Percentiles rank a stretch among this genome's conserved stretches.
These are phyloP conservation scores for Emydura subglobosa DNA, from an alignment of 2,113 vertebrate genomes.

Conservation along the genomic window DNA sequence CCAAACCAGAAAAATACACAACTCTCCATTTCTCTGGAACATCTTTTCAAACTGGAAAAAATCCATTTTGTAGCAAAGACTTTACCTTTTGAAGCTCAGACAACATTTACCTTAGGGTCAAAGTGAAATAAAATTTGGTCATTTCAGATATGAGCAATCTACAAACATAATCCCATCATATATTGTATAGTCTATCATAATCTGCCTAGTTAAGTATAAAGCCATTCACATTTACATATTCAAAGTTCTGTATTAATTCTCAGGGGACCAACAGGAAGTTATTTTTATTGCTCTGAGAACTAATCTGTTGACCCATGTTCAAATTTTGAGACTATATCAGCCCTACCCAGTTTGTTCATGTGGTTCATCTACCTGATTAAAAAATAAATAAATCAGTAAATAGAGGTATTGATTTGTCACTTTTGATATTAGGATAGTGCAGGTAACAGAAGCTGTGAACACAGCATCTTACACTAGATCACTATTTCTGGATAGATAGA, in stretches of 20 bases:
- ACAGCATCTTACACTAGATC: no score
- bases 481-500: no score
- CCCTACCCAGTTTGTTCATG: neutral
- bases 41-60: neutral
- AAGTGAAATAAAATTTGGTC: neutral
- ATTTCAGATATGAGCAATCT: neutral
- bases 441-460: no score
- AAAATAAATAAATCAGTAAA: no score
- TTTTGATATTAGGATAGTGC: no score
- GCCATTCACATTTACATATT: neutral
- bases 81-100: neutral
- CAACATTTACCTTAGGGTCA: neutral
- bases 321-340: neutral
- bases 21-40: fast-evolving
- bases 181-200: neutral
- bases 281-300: neutral
- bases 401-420: no score
- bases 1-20: neutral
- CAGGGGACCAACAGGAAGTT: neutral
- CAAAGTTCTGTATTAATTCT: constrained; percentile 5
- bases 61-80: neutral
- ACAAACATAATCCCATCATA: no score
- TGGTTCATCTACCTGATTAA: neutral
- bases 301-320: neutral
- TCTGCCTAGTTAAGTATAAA: neutral